phyloP scores from a whole-genome alignment of 2,888 invertebrate genomes.

The Netelia fuscicornis region DNA sequence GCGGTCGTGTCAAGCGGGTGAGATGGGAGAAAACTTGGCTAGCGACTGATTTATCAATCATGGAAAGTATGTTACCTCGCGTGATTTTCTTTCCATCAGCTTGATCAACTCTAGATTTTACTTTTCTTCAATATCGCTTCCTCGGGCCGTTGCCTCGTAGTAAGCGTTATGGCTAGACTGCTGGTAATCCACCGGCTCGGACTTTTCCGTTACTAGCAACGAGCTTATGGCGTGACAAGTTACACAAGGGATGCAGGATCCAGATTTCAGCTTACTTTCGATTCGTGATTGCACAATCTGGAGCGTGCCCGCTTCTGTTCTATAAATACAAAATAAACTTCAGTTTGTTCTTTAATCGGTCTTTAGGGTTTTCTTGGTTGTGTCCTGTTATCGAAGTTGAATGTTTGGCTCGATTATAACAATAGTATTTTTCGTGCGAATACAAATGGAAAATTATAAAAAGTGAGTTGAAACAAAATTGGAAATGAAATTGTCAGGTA shows the following conservation, averaged over 20 bases:
- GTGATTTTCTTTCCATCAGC: constrained; percentile 44
- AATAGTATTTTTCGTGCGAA: too few relatives aligned
- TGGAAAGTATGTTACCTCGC: constrained; percentile 43
- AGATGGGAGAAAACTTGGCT: constrained; percentile 16
- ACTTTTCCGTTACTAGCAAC: constrained; percentile 58
- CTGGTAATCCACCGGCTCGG: not conserved
- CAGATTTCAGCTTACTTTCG: constrained; percentile 43
- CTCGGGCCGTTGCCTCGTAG: constrained; percentile 56
- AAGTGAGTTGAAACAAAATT: too few relatives aligned
- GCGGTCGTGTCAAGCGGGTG: not conserved
- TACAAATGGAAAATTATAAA: too few relatives aligned
- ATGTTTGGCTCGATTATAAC: not conserved
- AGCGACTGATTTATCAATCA: constrained; percentile 33
- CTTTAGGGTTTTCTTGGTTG: constrained; percentile 13
- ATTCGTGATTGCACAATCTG: constrained; percentile 48
- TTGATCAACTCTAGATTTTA: constrained; percentile 12
- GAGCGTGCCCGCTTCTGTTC: constrained; percentile 46
- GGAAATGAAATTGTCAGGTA: too few relatives aligned
- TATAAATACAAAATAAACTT: constrained; percentile 42
- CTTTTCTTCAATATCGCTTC: constrained; percentile 47
- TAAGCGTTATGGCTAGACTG: not conserved
- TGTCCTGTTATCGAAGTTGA: not conserved
- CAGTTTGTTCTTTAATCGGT: constrained; percentile 15
- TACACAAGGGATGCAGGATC: constrained; percentile 43
- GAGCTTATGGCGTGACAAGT: constrained; percentile 70